Percentiles rank a stretch among this genome's conserved stretches.
Conservation (phyloP, 2,113 vertebrate species). For the Pelvicachromis taeniatus region DNA sequence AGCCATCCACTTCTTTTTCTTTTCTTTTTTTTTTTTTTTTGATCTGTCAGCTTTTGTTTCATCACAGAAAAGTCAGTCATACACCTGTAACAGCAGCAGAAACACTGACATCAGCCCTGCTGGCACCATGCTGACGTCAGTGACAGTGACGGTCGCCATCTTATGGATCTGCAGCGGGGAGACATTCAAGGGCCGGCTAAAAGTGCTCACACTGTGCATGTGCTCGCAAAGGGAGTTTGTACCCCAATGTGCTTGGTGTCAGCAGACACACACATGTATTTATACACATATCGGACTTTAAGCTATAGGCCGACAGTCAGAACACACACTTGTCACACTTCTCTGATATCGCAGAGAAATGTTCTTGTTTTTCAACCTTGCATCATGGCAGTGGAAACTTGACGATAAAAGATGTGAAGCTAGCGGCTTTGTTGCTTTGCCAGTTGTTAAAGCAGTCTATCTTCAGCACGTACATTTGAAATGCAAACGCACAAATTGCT, state of each 20-base stretch:
- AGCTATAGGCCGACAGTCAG: slow-evolving; percentile 12
- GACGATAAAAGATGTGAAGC: neutral
- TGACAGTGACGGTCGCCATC: slow-evolving; percentile 30
- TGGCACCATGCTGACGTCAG: slow-evolving; percentile 18
- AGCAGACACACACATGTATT: neutral
- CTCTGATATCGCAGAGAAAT: neutral
- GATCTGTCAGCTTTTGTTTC: slow-evolving; percentile 33
- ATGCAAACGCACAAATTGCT: neutral
- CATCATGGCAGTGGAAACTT: neutral
- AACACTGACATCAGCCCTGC: slow-evolving; percentile 24
- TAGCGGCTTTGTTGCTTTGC: neutral
- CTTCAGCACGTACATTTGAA: neutral
- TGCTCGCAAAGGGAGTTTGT: neutral
- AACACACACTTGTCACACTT: slow-evolving; percentile 18
- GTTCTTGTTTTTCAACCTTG: neutral
- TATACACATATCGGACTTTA: slow-evolving; percentile 1
- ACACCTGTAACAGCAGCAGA: slow-evolving; percentile 28
- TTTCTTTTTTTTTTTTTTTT: neutral
- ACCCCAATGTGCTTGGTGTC: neutral
- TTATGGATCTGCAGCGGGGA: slow-evolving; percentile 6
- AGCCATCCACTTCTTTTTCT: neutral
- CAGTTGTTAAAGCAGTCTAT: neutral
- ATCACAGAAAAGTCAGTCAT: slow-evolving; percentile 15
- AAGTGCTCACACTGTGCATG: neutral
- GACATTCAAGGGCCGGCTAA: neutral